Evolutionary conservation across 1,140 invertebrate species (phyloP).

Genomic region (Aphelenchoides besseyi): DNA sequence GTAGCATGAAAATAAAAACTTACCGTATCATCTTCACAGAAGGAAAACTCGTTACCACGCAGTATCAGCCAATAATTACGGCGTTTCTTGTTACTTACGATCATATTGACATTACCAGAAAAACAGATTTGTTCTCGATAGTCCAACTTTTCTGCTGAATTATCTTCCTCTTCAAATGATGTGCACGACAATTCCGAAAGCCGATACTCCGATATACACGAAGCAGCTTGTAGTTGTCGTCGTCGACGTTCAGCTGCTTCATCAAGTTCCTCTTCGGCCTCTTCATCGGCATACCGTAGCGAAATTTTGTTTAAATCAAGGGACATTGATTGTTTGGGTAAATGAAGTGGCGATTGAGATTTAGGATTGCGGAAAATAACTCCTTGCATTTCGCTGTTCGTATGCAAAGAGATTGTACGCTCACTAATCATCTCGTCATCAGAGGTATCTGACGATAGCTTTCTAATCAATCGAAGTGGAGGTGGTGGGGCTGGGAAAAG

Average conservation of each 20-base stretch:
- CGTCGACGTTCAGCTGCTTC: neutral
- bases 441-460: neutral
- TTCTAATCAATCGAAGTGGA: neutral
- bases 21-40: slow-evolving; percentile 43
- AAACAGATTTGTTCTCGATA: slow-evolving; percentile 46
- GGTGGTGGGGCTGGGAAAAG: slow-evolving; percentile 18
- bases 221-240: neutral
- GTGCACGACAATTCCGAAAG: slow-evolving; percentile 9
- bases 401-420: neutral
- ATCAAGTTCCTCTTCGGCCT: slow-evolving; percentile 4
- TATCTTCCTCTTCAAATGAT: neutral
- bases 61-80: slow-evolving; percentile 32
- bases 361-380: neutral
- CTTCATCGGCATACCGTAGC: slow-evolving; percentile 15
- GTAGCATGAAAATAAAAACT: slow-evolving; percentile 21
- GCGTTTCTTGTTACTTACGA: slow-evolving; percentile 33
- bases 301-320: slow-evolving; percentile 17
- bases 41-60: slow-evolving; percentile 31
- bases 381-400: neutral
- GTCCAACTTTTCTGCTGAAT: neutral
- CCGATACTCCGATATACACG: slow-evolving; percentile 15
- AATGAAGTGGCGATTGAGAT: slow-evolving; percentile 7
- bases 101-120: slow-evolving; percentile 44
- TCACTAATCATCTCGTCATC: neutral
- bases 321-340: neutral